phyloP scores from a whole-genome alignment of 2,888 invertebrate genomes.

The Leptinotarsa tumamoca region DNA sequence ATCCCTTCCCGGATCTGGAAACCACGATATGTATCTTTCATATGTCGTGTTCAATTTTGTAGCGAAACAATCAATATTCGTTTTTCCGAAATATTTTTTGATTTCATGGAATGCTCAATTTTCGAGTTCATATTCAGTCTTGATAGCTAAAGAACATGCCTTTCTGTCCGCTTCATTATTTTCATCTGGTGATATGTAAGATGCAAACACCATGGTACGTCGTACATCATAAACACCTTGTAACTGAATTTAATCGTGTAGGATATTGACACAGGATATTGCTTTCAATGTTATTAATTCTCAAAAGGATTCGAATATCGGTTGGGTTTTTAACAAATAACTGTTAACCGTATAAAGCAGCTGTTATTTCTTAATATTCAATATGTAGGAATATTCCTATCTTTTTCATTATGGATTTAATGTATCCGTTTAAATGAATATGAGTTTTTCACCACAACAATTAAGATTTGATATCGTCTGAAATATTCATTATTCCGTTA shows the following conservation, averaged over 20 bases:
- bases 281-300: conserved; percentile 21
- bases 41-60: conserved; percentile 17
- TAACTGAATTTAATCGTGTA: background rate
- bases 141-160: background rate
- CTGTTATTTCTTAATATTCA: background rate
- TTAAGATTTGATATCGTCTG: background rate
- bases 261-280: conserved; percentile 18
- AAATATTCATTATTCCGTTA: background rate
- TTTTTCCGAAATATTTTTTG: conserved; percentile 6
- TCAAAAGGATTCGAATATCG: background rate
- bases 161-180: conserved; percentile 16
- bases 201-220: conserved; percentile 14
- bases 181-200: background rate
- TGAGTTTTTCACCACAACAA: background rate
- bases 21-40: conserved; percentile 18
- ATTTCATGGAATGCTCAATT: background rate
- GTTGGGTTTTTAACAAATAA: background rate
- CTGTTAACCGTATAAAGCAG: background rate
- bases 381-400: background rate
- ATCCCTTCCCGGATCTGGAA: conserved; percentile 9
- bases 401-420: background rate
- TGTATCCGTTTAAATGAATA: background rate
- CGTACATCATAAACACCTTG: conserved; percentile 6
- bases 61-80: conserved; percentile 30
- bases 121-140: conserved; percentile 24